Conservation (phyloP, 2,797 vertebrate species). For the Miichthys miiuy region DNA sequence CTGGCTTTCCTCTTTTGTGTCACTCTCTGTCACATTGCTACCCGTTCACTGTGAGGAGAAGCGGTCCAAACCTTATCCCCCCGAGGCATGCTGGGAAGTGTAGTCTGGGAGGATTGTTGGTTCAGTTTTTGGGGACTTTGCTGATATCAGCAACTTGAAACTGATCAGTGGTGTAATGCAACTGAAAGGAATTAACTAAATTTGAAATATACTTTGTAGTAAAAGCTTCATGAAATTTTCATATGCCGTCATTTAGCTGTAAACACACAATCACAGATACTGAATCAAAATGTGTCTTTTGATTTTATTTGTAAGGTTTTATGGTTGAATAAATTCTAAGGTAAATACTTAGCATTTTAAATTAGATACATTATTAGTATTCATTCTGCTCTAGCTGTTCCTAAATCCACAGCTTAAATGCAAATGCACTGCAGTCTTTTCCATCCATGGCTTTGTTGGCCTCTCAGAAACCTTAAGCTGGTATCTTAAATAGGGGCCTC, state of each 20-base stretch:
- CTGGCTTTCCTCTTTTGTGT: slow-evolving; percentile 87
- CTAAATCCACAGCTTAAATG: slow-evolving; percentile 83
- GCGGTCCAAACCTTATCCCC: slow-evolving; percentile 81
- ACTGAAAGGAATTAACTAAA: not conserved
- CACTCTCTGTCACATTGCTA: slow-evolving; percentile 84
- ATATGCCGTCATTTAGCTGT: slow-evolving; percentile 29
- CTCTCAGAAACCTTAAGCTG: slow-evolving; percentile 83
- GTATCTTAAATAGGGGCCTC: slow-evolving; percentile 83
- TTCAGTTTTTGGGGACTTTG: slow-evolving; percentile 46
- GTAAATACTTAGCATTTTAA: slow-evolving; percentile 86
- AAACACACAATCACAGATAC: slow-evolving; percentile 37
- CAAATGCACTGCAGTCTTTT: slow-evolving; percentile 80
- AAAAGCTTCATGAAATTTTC: slow-evolving; percentile 35
- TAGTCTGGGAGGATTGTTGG: slow-evolving; percentile 74
- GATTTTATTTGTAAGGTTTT: slow-evolving; percentile 67
- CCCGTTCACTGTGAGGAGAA: slow-evolving; percentile 84
- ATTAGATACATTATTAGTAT: slow-evolving; percentile 84
- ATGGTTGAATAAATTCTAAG: slow-evolving; percentile 68
- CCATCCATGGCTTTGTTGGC: slow-evolving; percentile 82
- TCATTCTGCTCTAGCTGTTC: slow-evolving; percentile 74
- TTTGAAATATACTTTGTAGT: slow-evolving; percentile 5
- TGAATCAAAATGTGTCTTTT: slow-evolving; percentile 59
- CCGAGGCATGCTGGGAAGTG: slow-evolving; percentile 87
- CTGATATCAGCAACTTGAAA: slow-evolving; percentile 52
- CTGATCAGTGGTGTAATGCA: slow-evolving; percentile 26